Evolutionary conservation across 1,140 invertebrate genomes (phyloP).

Genomic region (Zeugodacus cucurbitae): DNA sequence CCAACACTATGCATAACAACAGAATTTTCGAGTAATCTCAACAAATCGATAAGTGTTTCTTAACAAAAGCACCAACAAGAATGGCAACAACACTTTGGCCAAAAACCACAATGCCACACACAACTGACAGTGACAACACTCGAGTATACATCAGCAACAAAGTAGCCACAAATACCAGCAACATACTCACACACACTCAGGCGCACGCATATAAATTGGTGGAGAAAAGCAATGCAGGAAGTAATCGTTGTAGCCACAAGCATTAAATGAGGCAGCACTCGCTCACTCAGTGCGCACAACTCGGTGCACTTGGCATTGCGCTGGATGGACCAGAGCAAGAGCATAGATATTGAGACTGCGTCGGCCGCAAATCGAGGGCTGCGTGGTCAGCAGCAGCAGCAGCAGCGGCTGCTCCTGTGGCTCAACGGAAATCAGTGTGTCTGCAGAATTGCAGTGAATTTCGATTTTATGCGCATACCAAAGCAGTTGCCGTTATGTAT

Average conservation of each 20-base stretch:
- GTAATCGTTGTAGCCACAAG: constrained; percentile 12
- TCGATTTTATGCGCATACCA: not conserved
- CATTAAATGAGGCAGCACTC: constrained; percentile 25
- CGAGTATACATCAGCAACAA: not conserved
- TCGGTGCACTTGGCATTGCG: not conserved
- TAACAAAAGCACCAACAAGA: not conserved
- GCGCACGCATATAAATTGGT: not conserved
- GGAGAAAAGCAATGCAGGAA: not conserved
- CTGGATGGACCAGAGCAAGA: not conserved
- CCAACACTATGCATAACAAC: not conserved
- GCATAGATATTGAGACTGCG: not conserved
- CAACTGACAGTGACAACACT: not conserved
- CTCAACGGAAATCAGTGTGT: not conserved
- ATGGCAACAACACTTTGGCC: not conserved
- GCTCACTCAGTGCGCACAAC: not conserved
- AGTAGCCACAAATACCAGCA: constrained; percentile 18
- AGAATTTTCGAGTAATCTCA: not conserved
- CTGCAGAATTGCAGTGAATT: not conserved
- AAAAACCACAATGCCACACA: not conserved
- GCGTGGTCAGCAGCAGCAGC: not conserved
- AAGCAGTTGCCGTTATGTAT: not conserved
- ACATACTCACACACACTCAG: not conserved
- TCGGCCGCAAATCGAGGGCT: not conserved
- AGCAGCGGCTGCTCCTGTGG: not conserved
- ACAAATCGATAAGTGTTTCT: constrained; percentile 32